A percentile compares a stretch with the other conserved stretches of the same genome.
Conservation (phyloP, 2,888 invertebrate species). For the Antheraea assamensis region DNA sequence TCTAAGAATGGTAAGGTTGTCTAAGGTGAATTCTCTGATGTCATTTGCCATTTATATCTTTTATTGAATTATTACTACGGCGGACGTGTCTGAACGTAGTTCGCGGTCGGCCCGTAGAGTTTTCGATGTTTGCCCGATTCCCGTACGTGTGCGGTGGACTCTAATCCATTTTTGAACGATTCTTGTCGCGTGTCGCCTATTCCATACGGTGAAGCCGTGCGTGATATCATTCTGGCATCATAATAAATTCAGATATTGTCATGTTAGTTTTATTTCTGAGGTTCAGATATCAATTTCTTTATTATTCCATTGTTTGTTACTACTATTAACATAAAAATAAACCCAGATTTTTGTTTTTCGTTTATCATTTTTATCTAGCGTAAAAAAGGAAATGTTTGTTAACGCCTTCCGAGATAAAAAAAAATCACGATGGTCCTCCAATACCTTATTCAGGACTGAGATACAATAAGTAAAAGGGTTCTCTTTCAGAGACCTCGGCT, state of each 20-base stretch:
- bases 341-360: too few relatives aligned
- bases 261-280: background rate
- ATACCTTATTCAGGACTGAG: constrained; percentile 66
- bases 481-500: constrained; percentile 72
- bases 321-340: too few relatives aligned
- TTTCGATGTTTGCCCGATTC: constrained; percentile 67
- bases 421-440: constrained; percentile 55
- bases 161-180: constrained; percentile 70
- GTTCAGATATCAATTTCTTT: background rate
- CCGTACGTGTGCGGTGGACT: constrained; percentile 63
- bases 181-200: constrained; percentile 53
- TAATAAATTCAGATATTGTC: background rate
- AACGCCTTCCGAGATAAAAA: background rate
- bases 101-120: constrained; percentile 58
- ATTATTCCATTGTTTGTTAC: background rate
- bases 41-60: constrained; percentile 27
- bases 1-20: background rate
- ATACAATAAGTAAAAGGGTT: constrained; percentile 79
- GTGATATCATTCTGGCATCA: constrained; percentile 31
- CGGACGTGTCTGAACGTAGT: constrained; percentile 60
- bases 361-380: background rate
- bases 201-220: constrained; percentile 41
- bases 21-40: background rate
- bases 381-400: background rate
- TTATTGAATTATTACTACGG: constrained; percentile 71